A percentile compares a stretch with the other conserved stretches of the same genome.
These are phyloP conservation scores for Periophthalmus modestus DNA, from an alignment of 2,113 vertebrate genomes.

Conservation along the genomic window DNA sequence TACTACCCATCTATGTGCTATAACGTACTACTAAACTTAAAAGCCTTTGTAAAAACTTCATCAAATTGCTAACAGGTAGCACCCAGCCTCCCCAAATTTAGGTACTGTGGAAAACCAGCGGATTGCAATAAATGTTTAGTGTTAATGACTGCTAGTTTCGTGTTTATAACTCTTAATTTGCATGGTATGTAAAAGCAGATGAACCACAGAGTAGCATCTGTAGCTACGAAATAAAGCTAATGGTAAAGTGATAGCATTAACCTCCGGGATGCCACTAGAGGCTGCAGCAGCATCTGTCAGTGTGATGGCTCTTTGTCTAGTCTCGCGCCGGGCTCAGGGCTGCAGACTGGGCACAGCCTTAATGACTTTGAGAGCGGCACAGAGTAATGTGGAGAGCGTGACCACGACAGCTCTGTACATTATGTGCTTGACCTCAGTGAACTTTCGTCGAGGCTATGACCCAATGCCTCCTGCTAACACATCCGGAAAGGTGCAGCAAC, in stretches of 20 bases:
- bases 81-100: background rate
- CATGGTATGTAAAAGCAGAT: background rate
- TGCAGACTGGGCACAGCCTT: conserved; percentile 23
- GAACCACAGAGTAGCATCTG: conserved; percentile 36
- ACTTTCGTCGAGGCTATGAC: conserved; percentile 78
- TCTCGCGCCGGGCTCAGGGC: conserved; percentile 14
- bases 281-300: conserved; percentile 21
- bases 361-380: conserved; percentile 89
- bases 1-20: background rate
- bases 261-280: background rate
- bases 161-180: background rate
- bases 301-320: conserved; percentile 30
- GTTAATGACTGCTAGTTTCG: background rate
- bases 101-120: background rate
- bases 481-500: conserved; percentile 3
- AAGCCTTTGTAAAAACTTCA: background rate
- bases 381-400: conserved; percentile 89
- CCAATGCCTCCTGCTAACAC: conserved; percentile 39
- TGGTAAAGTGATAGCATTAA: conserved; percentile 20
- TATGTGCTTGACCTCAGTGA: conserved; percentile 93
- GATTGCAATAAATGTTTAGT: background rate
- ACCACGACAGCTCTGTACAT: conserved; percentile 91
- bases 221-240: conserved; percentile 20
- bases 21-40: background rate
- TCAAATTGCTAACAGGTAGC: conserved; percentile 11